phyloP scores from a whole-genome alignment of 1,140 invertebrate species.

The Leptopilina clavipes region DNA sequence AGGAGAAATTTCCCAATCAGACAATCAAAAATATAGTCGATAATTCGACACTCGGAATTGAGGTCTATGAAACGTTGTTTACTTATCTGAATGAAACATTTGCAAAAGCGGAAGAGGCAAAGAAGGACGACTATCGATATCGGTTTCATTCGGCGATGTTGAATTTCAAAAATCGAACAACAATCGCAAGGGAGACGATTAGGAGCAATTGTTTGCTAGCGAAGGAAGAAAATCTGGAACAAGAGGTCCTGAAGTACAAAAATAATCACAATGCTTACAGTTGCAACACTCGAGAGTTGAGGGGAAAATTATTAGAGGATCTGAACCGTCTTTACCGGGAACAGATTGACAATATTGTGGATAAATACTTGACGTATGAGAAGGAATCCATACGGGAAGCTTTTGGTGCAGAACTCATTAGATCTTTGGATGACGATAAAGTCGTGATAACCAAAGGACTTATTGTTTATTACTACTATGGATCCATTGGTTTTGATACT shows the following conservation, averaged over 20 bases:
- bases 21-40: not conserved
- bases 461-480: not conserved
- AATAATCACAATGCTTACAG: not conserved
- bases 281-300: not conserved
- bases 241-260: not conserved
- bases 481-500: not conserved
- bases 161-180: not conserved
- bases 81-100: not conserved
- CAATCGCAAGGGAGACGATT: not conserved
- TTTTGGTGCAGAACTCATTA: not conserved
- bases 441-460: not conserved
- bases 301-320: not conserved
- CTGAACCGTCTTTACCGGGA: not conserved
- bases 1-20: not conserved
- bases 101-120: not conserved
- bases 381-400: not conserved
- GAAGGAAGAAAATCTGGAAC: not conserved
- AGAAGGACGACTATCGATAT: not conserved
- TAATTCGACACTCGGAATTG: not conserved
- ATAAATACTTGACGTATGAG: not conserved
- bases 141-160: not conserved
- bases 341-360: not conserved
- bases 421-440: not conserved
- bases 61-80: not conserved
- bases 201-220: not conserved